Evolutionary conservation across 1,140 invertebrate species (phyloP).

Genomic region (Leptinotarsa texana): DNA sequence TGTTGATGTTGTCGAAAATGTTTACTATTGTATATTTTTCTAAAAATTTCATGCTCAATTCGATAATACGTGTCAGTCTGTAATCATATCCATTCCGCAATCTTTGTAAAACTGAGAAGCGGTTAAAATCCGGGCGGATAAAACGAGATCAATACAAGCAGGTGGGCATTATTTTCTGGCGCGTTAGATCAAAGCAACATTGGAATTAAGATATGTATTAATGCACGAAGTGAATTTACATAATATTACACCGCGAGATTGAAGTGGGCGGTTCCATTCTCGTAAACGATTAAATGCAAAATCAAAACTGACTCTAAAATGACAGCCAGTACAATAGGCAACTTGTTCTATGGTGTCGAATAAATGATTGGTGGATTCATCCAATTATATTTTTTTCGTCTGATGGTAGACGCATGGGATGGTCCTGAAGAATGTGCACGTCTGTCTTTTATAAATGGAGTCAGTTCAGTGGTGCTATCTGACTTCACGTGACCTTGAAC

Average conservation of each 20-base stretch:
- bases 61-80: too few species aligned
- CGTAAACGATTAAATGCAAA: constrained; percentile 14
- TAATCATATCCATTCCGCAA: too few species aligned
- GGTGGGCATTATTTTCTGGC: not conserved
- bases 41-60: too few species aligned
- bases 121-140: not conserved
- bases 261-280: constrained; percentile 11
- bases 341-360: not conserved
- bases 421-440: not conserved
- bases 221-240: constrained; percentile 16
- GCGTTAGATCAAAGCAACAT: constrained; percentile 7
- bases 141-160: not conserved
- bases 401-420: not conserved
- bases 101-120: not conserved
- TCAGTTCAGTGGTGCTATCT: too few species aligned
- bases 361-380: constrained; percentile 11
- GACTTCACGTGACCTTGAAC: too few species aligned
- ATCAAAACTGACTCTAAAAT: constrained; percentile 1
- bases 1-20: too few species aligned
- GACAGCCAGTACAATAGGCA: constrained; percentile 11
- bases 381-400: constrained; percentile 12
- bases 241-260: constrained; percentile 21
- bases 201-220: constrained; percentile 21
- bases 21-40: too few species aligned
- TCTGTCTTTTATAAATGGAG: too few species aligned